Evolutionary conservation across 2,888 invertebrate species (phyloP), one percentile per base, ranked within the genome.

Genomic region (Cheilosia impressa): DNA sequence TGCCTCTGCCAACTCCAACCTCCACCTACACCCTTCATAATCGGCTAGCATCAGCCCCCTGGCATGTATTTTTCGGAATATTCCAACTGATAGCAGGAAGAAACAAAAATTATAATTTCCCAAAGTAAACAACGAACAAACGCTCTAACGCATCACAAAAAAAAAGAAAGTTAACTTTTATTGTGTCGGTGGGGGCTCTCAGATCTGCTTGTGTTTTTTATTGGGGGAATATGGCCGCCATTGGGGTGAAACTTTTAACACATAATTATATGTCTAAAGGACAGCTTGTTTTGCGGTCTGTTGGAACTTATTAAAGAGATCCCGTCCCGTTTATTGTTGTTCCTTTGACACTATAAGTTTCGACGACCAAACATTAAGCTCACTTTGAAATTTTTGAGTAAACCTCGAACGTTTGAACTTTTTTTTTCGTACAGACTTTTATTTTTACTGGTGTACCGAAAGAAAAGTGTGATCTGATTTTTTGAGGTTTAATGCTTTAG

Each of bases 111-210:
- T 31, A 31, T 9, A 31, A 27, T 72, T 53, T 62, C 34, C 72
- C 31, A 43, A 72, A 72, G 72, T 43, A 72, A 62, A 72, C 43
- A 63, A 13, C 10, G 9, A 45, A 34, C 69, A n/a, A 47, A 15
- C 22, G 47, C 9, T 9, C 22, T 43, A 19, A 17, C 41, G 47
- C 41, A 10, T 53, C 27, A 43, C 41, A 7, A 17, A n/a, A 24
- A 66, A 17, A 24, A 66, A 27, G 5, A 24, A 66, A 27, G 6
- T 27, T 10, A 17, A 24, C 15, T 24, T 19, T 52, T 27, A n/a
- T 52, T 10, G 2, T 15, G 13, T 52, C 6, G 34, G 15, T 17
- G 10, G 47, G 15, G 15, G 38, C 2, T 10, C 41, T 41, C 13
- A 10, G 1, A 13, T 4, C 27, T 55, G n/a, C 19, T 15, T 24